These are phyloP conservation scores for Paramuricea clavata DNA, from an alignment of 92 coral and sea anemone genomes.

Conservation along the genomic window DNA sequence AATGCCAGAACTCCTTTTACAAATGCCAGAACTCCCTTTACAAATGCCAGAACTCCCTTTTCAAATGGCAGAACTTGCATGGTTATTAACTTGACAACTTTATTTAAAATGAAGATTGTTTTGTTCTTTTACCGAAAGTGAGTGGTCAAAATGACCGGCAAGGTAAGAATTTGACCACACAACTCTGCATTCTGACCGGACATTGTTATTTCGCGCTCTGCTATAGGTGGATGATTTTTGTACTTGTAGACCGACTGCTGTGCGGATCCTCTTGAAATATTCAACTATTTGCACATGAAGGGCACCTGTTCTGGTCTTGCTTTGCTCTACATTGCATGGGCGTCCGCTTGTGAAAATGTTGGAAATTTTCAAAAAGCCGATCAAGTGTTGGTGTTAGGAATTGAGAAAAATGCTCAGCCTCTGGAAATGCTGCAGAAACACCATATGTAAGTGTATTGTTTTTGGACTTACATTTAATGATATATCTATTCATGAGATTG, in stretches of 20 bases:
- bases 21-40: too few relatives aligned
- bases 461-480: not conserved
- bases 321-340: slow-evolving; percentile 89
- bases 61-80: too few relatives aligned
- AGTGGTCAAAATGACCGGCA: too few relatives aligned
- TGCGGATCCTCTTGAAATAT: slow-evolving; percentile 82
- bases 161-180: too few relatives aligned
- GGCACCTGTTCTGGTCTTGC: slow-evolving; percentile 77
- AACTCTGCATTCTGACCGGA: too few relatives aligned
- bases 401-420: slow-evolving; percentile 84
- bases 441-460: slow-evolving; percentile 84
- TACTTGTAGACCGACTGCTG: slow-evolving; percentile 81
- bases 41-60: too few relatives aligned
- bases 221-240: too few relatives aligned
- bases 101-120: too few relatives aligned
- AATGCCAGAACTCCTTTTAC: too few relatives aligned
- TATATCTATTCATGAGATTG: not conserved
- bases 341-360: slow-evolving; percentile 73
- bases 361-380: slow-evolving; percentile 90
- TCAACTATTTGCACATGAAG: slow-evolving; percentile 90
- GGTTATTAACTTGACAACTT: too few relatives aligned
- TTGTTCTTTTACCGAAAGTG: too few relatives aligned
- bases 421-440: slow-evolving; percentile 75
- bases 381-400: slow-evolving; percentile 82
- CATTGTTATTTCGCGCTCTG: too few relatives aligned